Base-by-base conservation (phyloP, 1,140 invertebrate species). In the Lamellibrachia luymesi region DNA sequence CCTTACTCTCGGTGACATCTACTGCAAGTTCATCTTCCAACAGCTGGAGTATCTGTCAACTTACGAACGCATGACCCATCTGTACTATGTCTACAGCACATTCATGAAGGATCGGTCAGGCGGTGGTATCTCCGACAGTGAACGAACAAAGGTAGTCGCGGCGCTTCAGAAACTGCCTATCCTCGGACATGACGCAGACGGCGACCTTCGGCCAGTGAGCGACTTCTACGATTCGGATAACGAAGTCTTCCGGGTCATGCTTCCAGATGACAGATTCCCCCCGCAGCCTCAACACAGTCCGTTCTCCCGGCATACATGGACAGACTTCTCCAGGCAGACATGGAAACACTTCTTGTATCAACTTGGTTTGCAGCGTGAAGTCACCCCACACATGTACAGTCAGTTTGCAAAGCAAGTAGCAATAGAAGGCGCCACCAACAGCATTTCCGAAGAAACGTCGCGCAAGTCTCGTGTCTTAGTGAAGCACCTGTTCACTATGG, bases 21-120 rank as follows among this genome's bases (percentile, higher is more conserved):
- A 94, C 64, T 56, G 90, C 7, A 80, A 93, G n/a, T 93, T 92
- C 91, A 93, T 94, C 51, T 94, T 94, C 51, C 49, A 91, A 25
- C 90, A 93, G 49, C 92, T 94, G 17, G 91, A 93, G 52, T 94
- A 93, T 56, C 51, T 94, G 22, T 56, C 27, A 25, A n/a, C 10
- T 17, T 90, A 64, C 8, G 64, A 51, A 8, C 51, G 50, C 90
- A 90, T 93, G 13, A 64, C 52, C 2, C 93, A 94, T 56, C 49
- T 94, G n/a, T 22, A 94, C 27, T 93, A 92, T 51, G 51, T 94
- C 92, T 91, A 90, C 50, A 92, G 91, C 90, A 92, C 50, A 25
- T 22, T 91, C 49, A 52, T 94, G 27, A 8, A 0, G 49, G 25
- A 94, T 90, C n/a, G 50, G 25, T 27, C 27, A 17, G 90, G 49